Evolutionary conservation across 2,797 vertebrate species (phyloP), one percentile per base, ranked within the genome.

Genomic region (Platyrinchus mystaceus): DNA sequence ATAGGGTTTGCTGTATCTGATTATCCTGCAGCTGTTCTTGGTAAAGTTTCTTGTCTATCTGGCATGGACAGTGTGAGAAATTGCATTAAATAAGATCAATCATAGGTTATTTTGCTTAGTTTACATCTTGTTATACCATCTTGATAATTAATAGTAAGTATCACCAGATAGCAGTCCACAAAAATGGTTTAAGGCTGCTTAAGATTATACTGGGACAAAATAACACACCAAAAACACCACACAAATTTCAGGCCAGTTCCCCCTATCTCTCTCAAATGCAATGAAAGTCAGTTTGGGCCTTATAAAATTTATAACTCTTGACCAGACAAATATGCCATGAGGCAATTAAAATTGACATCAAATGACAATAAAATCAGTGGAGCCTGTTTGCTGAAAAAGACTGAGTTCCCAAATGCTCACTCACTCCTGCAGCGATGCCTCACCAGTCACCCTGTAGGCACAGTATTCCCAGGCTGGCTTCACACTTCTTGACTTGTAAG

Each of bases 21-120:
- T 92, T 94, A 93, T 74, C 36, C 50, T 93, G 66, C 83, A 87
- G 60, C 79, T 94, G 84, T 66, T 93, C 77, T 59, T 32, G 18
- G 27, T 80, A 80, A 87, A 14, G 21, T 85, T 91, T 94, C 82
- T 74, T 63, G 27, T 62, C 60, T 84, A 26, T 43, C 37, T 60
- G 76, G 32, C 44, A 84, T 56, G 20, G 28, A n/a, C 27, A 73
- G 24, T 32, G 14, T 16, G 50, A 81, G 59, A 87, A 52, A 79
- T 19, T 23, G 2, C 30, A 32, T 69, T 76, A 71, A 90, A 80
- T 59, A 74, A 68, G 69, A 62, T 39, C 60, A 73, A 89, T 34
- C 34, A n/a, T 5, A 7, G 13, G 47, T 14, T 62, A 12, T 62
- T 86, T 87, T 39, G n/a, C 28, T 80, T 53, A 68, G 10, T 8